Evolutionary conservation across 1,140 invertebrate species (phyloP), one percentile per base, ranked within the genome.

Genomic region (Hirudo medicinalis): DNA sequence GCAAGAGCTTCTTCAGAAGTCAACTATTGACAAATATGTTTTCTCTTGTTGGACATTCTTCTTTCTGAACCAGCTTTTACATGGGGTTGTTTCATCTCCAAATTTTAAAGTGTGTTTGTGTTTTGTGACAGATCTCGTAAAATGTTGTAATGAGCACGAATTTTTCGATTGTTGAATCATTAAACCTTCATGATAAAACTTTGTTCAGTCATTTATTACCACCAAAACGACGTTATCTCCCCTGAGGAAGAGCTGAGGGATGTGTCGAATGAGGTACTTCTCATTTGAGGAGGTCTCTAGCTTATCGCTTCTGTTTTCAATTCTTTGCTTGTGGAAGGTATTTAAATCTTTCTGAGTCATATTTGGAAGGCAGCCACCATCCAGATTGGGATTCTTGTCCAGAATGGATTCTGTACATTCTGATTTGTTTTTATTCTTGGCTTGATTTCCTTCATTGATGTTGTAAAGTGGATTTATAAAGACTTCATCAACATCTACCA

Each of bases 401-500:
- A 9, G 43, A 49, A 49, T 17, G 43, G 13, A 49, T 5, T 49
- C 43, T 2, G 32, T 36, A 6, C 32, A 43, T 54, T 70, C 32
- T 36, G 17, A 32, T 25, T 0, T 72, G 32, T 72, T 72, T 53
- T 69, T 74, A 29, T 69, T 57, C 32, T 49, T 66, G 17, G 55
- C 67, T 32, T 43, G 43, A 54, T 40, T 66, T 29, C 19, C 49
- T 36, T 66, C 22, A 13, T 63, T n/a, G 22, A 13, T 25, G 57
- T 13, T 32, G 57, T 63, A 63, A 69, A 73, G 13, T 54, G 79
- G 80, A 57, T 77, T 77, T 54, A 75, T 76, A 70, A 79, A 95
- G 5, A 87, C 82, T 83, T 97, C 93, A 68, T 89, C 85, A 4
- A 93, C 92, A 82, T 96, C 90, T 55, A 86, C 85, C 49, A 97